Percentiles rank a stretch among this genome's conserved stretches.
phyloP scores from a whole-genome alignment of 1,140 invertebrate species.

The Protaetia brevitarsis region DNA sequence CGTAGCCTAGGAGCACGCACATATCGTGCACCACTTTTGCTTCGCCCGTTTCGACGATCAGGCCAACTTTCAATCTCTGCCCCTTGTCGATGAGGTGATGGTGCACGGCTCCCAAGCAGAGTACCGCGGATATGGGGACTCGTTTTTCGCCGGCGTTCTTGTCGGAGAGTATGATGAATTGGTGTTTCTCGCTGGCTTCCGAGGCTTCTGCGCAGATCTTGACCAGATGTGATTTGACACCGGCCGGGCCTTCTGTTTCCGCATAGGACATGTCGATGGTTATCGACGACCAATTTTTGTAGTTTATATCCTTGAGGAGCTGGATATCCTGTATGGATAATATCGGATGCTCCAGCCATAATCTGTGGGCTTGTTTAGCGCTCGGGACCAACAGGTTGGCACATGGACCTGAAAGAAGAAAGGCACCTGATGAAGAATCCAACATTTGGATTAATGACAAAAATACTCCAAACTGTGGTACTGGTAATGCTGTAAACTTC shows the following conservation, averaged over 20 bases:
- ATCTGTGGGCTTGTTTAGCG: conserved; percentile 75
- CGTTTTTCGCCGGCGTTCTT: conserved; percentile 62
- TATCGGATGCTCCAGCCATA: conserved; percentile 93
- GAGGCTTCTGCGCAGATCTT: conserved; percentile 79
- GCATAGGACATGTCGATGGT: conserved; percentile 89
- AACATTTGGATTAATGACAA: no score
- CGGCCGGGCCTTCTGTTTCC: conserved; percentile 64
- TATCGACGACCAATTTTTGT: conserved; percentile 87
- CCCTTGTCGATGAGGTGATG: conserved; percentile 93
- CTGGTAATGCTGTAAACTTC: no score
- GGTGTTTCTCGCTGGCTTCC: conserved; percentile 77
- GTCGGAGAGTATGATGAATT: conserved; percentile 89
- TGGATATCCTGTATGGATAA: conserved; percentile 87
- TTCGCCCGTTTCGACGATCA: conserved; percentile 91
- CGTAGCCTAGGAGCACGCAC: conserved; percentile 93
- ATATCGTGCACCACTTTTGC: conserved; percentile 96
- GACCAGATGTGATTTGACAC: conserved; percentile 75
- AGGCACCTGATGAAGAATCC: no score
- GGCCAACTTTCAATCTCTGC: conserved; percentile 92
- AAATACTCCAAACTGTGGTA: no score
- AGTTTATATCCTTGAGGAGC: conserved; percentile 76
- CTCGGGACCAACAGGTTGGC: conserved; percentile 91
- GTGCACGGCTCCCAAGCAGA: conserved; percentile 90
- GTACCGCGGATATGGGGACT: conserved; percentile 75
- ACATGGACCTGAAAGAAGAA: no score